Base-by-base conservation (phyloP, 1,140 invertebrate genomes). In the Pissodes strobi region DNA sequence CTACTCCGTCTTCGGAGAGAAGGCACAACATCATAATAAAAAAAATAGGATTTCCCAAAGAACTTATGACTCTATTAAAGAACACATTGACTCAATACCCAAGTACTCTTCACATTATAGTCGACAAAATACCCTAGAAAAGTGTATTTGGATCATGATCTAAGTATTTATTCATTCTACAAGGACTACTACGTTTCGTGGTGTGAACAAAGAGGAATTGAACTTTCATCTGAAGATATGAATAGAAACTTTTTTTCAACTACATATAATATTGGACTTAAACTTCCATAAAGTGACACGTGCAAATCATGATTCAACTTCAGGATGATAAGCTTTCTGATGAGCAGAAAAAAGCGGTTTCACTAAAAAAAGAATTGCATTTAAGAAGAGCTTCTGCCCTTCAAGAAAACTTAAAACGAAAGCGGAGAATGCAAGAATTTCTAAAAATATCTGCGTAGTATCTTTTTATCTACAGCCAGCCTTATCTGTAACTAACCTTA, bases 11-110 rank as follows among this genome's bases (percentile, higher is more conserved):
- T 6, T 39, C 38, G 4, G 38, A 39, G 2, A 39, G n/a, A 39
- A 4, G 38, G 38, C 4, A 3, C 4, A n/a, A 17, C 38, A 39
- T n/a, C 15, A 17, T 6, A 39, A 39, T 17, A 39, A n/a, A 17
- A n/a, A 6, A n/a, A 39, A 39, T 39, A 39, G n/a, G 15, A n/a
- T 39, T 39, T 6, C 4, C n/a, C 4, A 39, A 5, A 27, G 25
- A 0, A 15, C 8, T 41, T 10, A 19, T 48, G 21, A 19, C 13
- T 8, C 4, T 4, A 15, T 51, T 13, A 25, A 15, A 8, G 13
- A 25, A 25, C 48, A 51, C 48, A 51, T 51, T 51, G 15, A 51
- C 2, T 25, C 48, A 8, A 51, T 51, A 17, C 48, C 48, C 9
- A 51, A 51, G 15, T 51, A 51, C 25, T 4, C 22, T 10, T 8